These are phyloP conservation scores for Pantherophis alleghaniensis DNA, from an alignment of 2,797 vertebrate species.

Conservation along the genomic window DNA sequence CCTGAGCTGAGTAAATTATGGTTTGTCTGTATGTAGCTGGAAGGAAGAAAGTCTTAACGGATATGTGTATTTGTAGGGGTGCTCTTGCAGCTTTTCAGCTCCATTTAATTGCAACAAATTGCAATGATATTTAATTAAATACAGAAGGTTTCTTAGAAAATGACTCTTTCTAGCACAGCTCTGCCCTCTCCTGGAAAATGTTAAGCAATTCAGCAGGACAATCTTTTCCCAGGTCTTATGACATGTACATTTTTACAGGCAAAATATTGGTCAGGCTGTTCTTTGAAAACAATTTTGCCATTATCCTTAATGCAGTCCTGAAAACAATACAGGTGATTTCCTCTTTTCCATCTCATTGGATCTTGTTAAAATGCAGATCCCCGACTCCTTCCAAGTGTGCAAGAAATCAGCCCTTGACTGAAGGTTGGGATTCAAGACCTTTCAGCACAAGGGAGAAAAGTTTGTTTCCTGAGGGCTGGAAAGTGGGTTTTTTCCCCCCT, in stretches of 20 bases:
- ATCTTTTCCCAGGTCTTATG: neutral
- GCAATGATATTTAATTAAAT: neutral
- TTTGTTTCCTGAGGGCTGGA: neutral
- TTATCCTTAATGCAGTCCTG: neutral
- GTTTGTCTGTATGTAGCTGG: neutral
- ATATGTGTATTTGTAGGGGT: neutral
- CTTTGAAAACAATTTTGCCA: neutral
- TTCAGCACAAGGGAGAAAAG: neutral
- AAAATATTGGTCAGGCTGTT: neutral
- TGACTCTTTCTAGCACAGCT: neutral
- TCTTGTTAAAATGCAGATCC: neutral
- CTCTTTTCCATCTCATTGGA: neutral
- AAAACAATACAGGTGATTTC: neutral
- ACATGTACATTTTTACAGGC: neutral
- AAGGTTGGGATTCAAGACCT: neutral
- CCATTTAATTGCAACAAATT: neutral
- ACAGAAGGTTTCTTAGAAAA: neutral
- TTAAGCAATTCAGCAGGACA: neutral
- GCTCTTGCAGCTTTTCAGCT: neutral
- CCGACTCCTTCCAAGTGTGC: neutral
- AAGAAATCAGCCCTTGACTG: neutral
- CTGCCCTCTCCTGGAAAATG: constrained; percentile 30
- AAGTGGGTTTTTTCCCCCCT: neutral
- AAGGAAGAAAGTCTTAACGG: neutral
- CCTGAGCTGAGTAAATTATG: neutral